phyloP scores from a whole-genome alignment of 2,888 invertebrate species.

The Phalangium opilio region DNA sequence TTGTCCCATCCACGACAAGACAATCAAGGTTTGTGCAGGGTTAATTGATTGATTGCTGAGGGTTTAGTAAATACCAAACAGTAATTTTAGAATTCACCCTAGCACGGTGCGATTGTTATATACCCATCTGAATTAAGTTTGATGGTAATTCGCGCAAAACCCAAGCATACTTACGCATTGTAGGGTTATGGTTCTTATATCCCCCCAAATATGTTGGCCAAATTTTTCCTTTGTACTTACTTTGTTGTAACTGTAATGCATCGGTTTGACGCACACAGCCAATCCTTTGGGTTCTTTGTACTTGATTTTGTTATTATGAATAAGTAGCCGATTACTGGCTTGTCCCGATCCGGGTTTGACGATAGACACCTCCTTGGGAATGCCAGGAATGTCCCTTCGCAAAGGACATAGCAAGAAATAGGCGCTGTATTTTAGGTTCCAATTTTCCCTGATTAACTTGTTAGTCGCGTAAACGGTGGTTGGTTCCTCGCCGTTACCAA shows the following conservation, averaged over 20 bases:
- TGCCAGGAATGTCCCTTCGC: slow-evolving; percentile 15
- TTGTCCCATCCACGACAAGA: too few relatives aligned
- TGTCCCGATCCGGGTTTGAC: slow-evolving; percentile 33
- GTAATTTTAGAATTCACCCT: too few relatives aligned
- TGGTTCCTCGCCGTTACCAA: slow-evolving; percentile 37
- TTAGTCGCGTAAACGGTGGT: slow-evolving; percentile 23
- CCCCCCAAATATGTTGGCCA: too few relatives aligned
- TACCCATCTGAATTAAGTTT: too few relatives aligned
- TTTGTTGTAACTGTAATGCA: slow-evolving; percentile 74
- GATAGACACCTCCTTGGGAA: slow-evolving; percentile 53
- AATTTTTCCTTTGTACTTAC: too few relatives aligned
- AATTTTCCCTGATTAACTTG: slow-evolving; percentile 71
- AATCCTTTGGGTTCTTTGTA: slow-evolving; percentile 20
- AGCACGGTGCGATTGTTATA: too few relatives aligned
- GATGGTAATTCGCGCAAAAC: too few relatives aligned
- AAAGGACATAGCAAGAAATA: slow-evolving; percentile 66
- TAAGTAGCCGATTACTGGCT: slow-evolving; percentile 47
- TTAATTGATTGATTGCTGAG: too few relatives aligned
- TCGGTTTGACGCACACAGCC: slow-evolving; percentile 71
- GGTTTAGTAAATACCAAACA: too few relatives aligned
- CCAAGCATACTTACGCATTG: too few relatives aligned
- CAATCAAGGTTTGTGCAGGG: too few relatives aligned
- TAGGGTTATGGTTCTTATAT: too few relatives aligned
- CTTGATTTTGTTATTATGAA: slow-evolving; percentile 41
- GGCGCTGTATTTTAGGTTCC: slow-evolving; percentile 73